Evolutionary conservation across 2,888 invertebrate species (phyloP).

Genomic region (Coronaproctus castanopsis): DNA sequence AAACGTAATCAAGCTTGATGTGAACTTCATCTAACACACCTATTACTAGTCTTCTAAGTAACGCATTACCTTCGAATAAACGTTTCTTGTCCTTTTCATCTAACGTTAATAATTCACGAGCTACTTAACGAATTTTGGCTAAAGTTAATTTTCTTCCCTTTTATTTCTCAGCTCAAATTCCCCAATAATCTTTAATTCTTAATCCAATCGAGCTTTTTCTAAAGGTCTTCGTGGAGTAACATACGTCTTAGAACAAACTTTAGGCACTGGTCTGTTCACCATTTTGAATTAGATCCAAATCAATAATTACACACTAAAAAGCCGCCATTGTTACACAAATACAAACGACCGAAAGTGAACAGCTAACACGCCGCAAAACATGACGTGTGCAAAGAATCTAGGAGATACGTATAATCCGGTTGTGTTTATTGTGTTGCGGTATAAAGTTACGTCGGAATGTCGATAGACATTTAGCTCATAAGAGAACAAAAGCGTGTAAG

Average conservation of each 20-base stretch:
- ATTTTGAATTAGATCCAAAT: too few species aligned
- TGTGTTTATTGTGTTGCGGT: too few species aligned
- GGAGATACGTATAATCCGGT: too few species aligned
- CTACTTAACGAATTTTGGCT: slow-evolving; percentile 98
- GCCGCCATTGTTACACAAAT: too few species aligned
- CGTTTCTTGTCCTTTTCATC: slow-evolving; percentile 96
- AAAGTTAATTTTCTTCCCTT: slow-evolving; percentile 93
- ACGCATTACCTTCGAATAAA: slow-evolving; percentile 97
- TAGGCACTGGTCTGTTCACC: slow-evolving; percentile 82
- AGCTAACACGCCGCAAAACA: too few species aligned
- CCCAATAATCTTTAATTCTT: slow-evolving; percentile 96
- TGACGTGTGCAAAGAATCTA: too few species aligned
- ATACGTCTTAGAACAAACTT: slow-evolving; percentile 93
- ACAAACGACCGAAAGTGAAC: too few species aligned
- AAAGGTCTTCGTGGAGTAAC: slow-evolving; percentile 97
- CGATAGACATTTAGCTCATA: too few species aligned
- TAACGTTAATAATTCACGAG: slow-evolving; percentile 90
- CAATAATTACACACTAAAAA: too few species aligned
- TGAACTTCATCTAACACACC: slow-evolving; percentile 92
- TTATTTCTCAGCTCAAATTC: slow-evolving; percentile 99
- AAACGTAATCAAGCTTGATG: slow-evolving; percentile 99
- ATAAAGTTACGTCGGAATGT: too few species aligned
- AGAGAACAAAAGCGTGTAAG: too few species aligned
- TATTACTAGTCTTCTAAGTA: slow-evolving; percentile 90
- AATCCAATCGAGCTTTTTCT: slow-evolving; percentile 98